phyloP scores from a whole-genome alignment of 2,888 invertebrate genomes.

The Plagiodera versicolora region DNA sequence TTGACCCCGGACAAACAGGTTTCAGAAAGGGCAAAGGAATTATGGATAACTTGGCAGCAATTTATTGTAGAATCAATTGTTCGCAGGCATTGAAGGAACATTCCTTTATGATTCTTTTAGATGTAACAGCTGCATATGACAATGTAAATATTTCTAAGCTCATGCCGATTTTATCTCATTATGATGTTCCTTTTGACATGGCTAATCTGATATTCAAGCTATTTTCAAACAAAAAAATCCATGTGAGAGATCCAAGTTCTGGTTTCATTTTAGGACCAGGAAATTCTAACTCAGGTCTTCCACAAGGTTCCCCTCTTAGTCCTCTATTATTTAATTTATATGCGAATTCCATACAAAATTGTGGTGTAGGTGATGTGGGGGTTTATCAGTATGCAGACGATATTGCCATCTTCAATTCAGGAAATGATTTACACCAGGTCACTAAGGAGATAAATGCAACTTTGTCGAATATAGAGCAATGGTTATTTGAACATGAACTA shows the following conservation, averaged over 20 bases:
- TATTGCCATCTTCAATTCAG: neutral
- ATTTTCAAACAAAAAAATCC: neutral
- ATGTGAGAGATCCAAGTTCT: neutral
- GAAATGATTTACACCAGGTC: neutral
- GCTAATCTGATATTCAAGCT: neutral
- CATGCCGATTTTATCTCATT: neutral
- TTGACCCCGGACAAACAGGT: neutral
- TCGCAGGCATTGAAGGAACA: neutral
- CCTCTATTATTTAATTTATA: neutral
- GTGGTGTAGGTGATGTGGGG: neutral
- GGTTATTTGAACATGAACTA: neutral
- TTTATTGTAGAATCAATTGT: neutral
- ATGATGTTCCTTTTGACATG: constrained; percentile 2
- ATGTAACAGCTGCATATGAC: constrained; percentile 3
- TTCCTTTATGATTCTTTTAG: neutral
- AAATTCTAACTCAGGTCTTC: neutral
- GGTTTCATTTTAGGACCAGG: neutral
- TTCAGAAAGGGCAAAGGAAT: constrained; percentile 3
- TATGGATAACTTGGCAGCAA: neutral
- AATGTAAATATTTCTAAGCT: neutral
- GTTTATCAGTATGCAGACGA: neutral
- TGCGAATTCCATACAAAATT: neutral
- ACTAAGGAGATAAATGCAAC: neutral
- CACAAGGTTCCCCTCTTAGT: neutral
- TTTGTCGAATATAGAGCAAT: neutral